Evolutionary conservation across 2,797 vertebrate genomes (phyloP), one percentile per base, ranked within the genome.

Genomic region (Acanthurus tractus): DNA sequence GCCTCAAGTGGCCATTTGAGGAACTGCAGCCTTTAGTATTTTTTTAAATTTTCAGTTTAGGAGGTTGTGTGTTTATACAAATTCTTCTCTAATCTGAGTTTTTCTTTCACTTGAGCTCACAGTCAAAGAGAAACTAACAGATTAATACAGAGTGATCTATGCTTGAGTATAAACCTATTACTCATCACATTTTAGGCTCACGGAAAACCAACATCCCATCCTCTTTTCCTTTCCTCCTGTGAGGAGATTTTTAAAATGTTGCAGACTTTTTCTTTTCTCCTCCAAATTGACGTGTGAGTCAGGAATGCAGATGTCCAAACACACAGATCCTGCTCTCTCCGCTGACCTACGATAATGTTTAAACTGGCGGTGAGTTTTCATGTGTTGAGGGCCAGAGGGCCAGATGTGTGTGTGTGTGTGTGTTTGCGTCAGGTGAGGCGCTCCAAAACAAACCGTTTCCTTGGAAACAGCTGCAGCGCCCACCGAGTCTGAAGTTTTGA

Each of bases 391-490:
- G 63, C 82, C 20, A 78, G 49, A 76, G 63, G 64, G 76, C 75
- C 86, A 86, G 88, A 88, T 86, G 88, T 34, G 29, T 34, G 29
- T 34, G 29, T 7, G 29, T 34, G 29, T 34, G 29, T 34, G 29
- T 34, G 5, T 73, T 85, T 8, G 8, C 36, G 64, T 76, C 70
- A 73, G 72, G 48, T 76, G 77, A 75, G 17, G 11, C 4, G 1
- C 55, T 80, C 63, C 78, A 84, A 78, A 88, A 89, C 88, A 85
- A 79, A 82, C 65, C 0, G 2, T 17, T 13, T 76, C 83, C 87
- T 63, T 79, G 83, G 78, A 57, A 83, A 85, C 77, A 2, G 56
- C 67, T 34, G 64, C 12, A 14, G 29, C 29, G 29, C 29, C 1
- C 29, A 34, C 29, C 1, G 29, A 34, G 29, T 34, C 29, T 34